Evolutionary conservation across 2,797 vertebrate species (phyloP).

Genomic region (Acanthurus tractus): DNA sequence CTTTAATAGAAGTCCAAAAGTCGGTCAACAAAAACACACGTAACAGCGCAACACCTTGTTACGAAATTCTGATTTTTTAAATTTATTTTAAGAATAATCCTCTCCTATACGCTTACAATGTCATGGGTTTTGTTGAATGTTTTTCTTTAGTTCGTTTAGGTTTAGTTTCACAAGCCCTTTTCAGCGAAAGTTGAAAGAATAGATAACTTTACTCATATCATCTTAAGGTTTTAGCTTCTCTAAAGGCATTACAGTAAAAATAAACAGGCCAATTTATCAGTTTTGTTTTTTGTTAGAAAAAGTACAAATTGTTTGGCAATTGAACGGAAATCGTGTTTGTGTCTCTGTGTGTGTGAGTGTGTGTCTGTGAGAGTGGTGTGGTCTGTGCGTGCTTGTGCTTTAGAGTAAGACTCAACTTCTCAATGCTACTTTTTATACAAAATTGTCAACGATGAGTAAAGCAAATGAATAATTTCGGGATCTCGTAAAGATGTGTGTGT

Average conservation of each 20-base stretch:
- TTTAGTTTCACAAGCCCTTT: slow-evolving; percentile 19
- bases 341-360: not conserved
- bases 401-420: not conserved
- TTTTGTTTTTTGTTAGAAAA: not conserved
- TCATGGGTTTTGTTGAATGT: not conserved
- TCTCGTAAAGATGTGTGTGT: slow-evolving; percentile 9
- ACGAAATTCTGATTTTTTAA: slow-evolving; percentile 20
- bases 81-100: not conserved
- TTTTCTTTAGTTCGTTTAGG: not conserved
- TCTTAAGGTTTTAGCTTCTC: not conserved
- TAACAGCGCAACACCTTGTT: slow-evolving; percentile 40
- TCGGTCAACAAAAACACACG: slow-evolving; percentile 48
- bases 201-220: no score
- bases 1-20: slow-evolving; percentile 26
- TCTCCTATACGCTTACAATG: not conserved
- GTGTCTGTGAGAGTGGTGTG: not conserved
- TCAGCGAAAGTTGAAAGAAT: no score
- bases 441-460: slow-evolving; percentile 24
- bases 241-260: not conserved
- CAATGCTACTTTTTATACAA: slow-evolving; percentile 1
- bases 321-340: slow-evolving; percentile 2
- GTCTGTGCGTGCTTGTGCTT: slow-evolving; percentile 7
- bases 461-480: slow-evolving; percentile 1
- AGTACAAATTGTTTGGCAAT: slow-evolving; percentile 17
- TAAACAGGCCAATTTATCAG: not conserved